A percentile compares a stretch with the other conserved stretches of the same genome.
Conservation (phyloP, 2,888 invertebrate genomes). For the Dendrolimus houi region DNA sequence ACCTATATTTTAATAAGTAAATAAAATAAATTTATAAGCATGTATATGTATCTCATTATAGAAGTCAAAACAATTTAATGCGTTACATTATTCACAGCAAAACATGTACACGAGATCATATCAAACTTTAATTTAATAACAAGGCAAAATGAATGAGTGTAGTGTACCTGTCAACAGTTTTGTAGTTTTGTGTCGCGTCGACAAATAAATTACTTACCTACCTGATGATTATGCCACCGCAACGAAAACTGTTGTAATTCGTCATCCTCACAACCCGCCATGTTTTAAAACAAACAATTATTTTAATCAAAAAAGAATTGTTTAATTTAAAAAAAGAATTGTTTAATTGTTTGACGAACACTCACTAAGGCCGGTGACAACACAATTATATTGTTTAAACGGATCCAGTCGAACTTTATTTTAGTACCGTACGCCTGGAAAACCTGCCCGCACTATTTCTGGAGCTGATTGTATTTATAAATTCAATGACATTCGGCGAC, state of each 20-base stretch:
- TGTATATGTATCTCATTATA: too few relatives aligned
- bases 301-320: slow-evolving; percentile 31
- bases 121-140: too few relatives aligned
- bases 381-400: slow-evolving; percentile 73
- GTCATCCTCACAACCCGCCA: slow-evolving; percentile 64
- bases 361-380: slow-evolving; percentile 21
- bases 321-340: slow-evolving; percentile 32
- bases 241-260: slow-evolving; percentile 87
- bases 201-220: slow-evolving; percentile 67
- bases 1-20: too few relatives aligned
- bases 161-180: slow-evolving; percentile 34
- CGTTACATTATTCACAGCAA: too few relatives aligned
- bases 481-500: slow-evolving; percentile 76
- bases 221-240: slow-evolving; percentile 90
- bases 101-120: too few relatives aligned
- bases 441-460: slow-evolving; percentile 77
- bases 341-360: slow-evolving; percentile 41
- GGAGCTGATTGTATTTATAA: slow-evolving; percentile 77
- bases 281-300: slow-evolving; percentile 31
- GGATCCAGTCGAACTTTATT: slow-evolving; percentile 75
- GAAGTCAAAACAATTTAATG: too few relatives aligned
- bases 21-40: too few relatives aligned
- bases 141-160: not conserved
- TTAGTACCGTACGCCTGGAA: slow-evolving; percentile 75
- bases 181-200: slow-evolving; percentile 41